Evolutionary conservation across 2,888 invertebrate genomes (phyloP), one percentile per base, ranked within the genome.

Genomic region (Plusia festucae): DNA sequence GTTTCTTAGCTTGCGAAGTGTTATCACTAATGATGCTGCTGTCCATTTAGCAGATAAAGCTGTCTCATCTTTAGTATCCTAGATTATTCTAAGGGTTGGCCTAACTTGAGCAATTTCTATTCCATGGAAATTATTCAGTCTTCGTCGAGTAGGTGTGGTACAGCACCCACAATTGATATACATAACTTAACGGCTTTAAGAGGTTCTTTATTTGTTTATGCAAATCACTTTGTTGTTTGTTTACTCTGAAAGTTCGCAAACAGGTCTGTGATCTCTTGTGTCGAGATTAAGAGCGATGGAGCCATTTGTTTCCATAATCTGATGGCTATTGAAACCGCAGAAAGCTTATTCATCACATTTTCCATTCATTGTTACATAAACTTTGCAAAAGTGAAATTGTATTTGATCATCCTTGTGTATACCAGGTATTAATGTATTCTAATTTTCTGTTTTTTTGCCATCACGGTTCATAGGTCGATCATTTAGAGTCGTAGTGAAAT

Each of bases 311-410:
- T 57, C 60, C 56, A 40, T 58, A 66, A 79, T 70, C 73, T 63
- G 62, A 60, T 79, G 51, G 15, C 18, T 69, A 66, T 65, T 68
- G 64, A 70, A 65, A 68, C 64, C 22, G 34, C 67, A 65, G 80
- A 78, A 70, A 73, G 68, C 24, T n/a, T 60, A 56, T 73, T 70
- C 60, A 55, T 53, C 32, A 46, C 20, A 73, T 73, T 71, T 63
- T 67, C 24, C 60, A 32, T 70, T 63, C 55, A 59, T 73, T 73
- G 70, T 77, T 20, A 60, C 55, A 65, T 24, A 70, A 59, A 76
- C 68, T 79, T 76, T 64, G 73, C 69, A 44, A 81, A 81, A 79
- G 82, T 73, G 74, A 79, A 79, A 79, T 67, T 60, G 60, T 59
- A 24, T 57, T 55, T 46, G 40, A 56, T 65, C 52, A 72, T 81